Conservation (phyloP, 1,140 invertebrate genomes). For the Goniozus legneri region DNA sequence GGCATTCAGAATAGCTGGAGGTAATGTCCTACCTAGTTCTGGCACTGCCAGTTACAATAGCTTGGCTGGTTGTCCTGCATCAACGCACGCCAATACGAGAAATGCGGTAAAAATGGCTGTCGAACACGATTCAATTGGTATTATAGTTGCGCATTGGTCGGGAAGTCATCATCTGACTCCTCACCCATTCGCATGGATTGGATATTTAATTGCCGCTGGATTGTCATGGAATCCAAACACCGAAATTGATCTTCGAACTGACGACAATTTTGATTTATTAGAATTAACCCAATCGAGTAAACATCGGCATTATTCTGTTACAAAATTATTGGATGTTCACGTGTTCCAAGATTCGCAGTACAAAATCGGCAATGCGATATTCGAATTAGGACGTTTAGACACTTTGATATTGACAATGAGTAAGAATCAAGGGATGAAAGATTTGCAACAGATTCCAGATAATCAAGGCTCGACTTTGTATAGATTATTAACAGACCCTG, state of each 20-base stretch:
- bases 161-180: slow-evolving; percentile 64
- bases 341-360: slow-evolving; percentile 58
- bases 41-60: slow-evolving; percentile 69
- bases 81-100: slow-evolving; percentile 61
- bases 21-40: slow-evolving; percentile 60
- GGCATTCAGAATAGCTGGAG: slow-evolving; percentile 55
- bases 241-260: slow-evolving; percentile 43
- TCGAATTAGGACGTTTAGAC: slow-evolving; percentile 64
- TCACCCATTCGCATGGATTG: slow-evolving; percentile 65
- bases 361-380: slow-evolving; percentile 58
- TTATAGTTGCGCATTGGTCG: slow-evolving; percentile 66
- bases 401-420: slow-evolving; percentile 57
- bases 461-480: slow-evolving; percentile 64
- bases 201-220: slow-evolving; percentile 62
- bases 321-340: slow-evolving; percentile 60
- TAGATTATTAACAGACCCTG: slow-evolving; percentile 61
- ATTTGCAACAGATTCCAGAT: slow-evolving; percentile 58
- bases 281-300: slow-evolving; percentile 27
- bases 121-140: slow-evolving; percentile 57
- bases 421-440: slow-evolving; percentile 51
- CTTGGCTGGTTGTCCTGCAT: slow-evolving; percentile 64
- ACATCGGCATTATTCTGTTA: slow-evolving; percentile 45
- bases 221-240: slow-evolving; percentile 63
- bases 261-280: slow-evolving; percentile 39
- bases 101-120: slow-evolving; percentile 59